Evolutionary conservation across 2,888 invertebrate genomes (phyloP).

Genomic region (Fissipunctia ypsillon): DNA sequence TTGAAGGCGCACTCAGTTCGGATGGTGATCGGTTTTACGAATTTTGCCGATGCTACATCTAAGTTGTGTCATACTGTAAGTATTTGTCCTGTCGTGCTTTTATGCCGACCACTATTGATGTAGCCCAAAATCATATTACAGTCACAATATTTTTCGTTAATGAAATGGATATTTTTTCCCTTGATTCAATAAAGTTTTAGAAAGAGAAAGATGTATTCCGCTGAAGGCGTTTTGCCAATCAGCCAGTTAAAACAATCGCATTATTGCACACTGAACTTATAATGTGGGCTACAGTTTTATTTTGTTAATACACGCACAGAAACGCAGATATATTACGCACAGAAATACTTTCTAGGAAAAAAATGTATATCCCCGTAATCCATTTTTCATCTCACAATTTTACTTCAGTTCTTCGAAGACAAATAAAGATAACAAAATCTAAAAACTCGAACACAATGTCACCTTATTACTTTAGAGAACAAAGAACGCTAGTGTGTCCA

Average conservation of each 20-base stretch:
- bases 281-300: background rate
- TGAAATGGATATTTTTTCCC: conserved; percentile 3
- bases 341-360: background rate
- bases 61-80: too few species aligned
- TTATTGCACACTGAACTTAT: too few species aligned
- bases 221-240: background rate
- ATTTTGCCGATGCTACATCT: too few species aligned
- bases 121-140: conserved; percentile 17
- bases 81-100: conserved; percentile 21
- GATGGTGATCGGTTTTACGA: too few species aligned
- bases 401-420: conserved; percentile 7
- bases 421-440: conserved; percentile 48
- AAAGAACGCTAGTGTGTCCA: conserved; percentile 52
- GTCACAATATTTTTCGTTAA: conserved; percentile 20
- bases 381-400: conserved; percentile 15
- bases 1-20: too few species aligned
- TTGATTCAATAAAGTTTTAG: background rate
- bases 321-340: too few species aligned
- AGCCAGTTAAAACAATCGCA: background rate
- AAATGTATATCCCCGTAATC: background rate
- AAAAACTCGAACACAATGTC: conserved; percentile 46
- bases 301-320: too few species aligned
- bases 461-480: conserved; percentile 46
- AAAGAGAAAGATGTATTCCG: background rate
- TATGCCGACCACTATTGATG: conserved; percentile 7